Evolutionary conservation across 2,888 invertebrate genomes (phyloP), one percentile per base, ranked within the genome.

Genomic region (Pseudeuparius sepicola): DNA sequence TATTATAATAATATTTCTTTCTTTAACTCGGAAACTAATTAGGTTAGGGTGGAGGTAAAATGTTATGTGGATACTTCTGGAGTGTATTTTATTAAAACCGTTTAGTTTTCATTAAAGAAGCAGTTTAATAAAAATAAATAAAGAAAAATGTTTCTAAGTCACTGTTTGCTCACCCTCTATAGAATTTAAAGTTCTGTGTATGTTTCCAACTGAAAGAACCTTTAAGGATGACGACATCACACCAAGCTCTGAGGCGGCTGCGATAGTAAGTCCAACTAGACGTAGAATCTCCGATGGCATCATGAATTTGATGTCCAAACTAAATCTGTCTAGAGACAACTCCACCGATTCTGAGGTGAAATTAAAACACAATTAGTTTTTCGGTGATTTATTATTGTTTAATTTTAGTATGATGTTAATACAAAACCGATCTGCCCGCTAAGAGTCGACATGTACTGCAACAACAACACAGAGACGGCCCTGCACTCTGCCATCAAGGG

Each of bases 271-370:
- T 47, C 77, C 75, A 45, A 76, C 67, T 2, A 74, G 79, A 28
- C 71, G 78, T 44, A 71, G 85, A 41, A 83, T 90, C 47, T 88
- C 89, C 0, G 79, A 82, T 51, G 88, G 89, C 1, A 89, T 90
- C 42, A 88, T 88, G 53, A 82, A 85, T 14, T 80, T 90, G 29
- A 86, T 92, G 70, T 84, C 81, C 29, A 79, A 81, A 48, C 65
- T 90, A 32, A 86, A 80, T 50, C 75, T 80, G 28, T 67, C 70
- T 13, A 66, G 68, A 42, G 70, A 68, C 16, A 66, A 65, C 15
- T 61, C 63, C 2, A 47, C 57, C 17, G 60, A 60, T 37, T 48
- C 43, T 13, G 65, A 63, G 17, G 61, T 49, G 39, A 38, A n/a
- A n/a, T n/a, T n/a, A n/a, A n/a, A n/a, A n/a, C n/a, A n/a, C n/a